Base-by-base conservation (phyloP, 2,113 vertebrate genomes). In the Sinocyclocheilus grahami region DNA sequence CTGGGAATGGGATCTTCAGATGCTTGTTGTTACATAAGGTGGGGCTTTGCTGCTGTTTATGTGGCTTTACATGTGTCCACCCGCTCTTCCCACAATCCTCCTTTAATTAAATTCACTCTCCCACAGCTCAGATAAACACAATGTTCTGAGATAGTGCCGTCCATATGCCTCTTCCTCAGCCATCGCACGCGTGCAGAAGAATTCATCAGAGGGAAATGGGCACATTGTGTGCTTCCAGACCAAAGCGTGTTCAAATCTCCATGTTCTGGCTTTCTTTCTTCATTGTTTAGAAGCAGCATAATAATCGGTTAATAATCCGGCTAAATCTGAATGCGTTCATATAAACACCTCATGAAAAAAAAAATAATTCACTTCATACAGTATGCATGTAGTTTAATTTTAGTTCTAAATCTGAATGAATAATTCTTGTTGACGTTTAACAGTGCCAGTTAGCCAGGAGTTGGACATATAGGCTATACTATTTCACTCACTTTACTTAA, bases 91-190 rank as follows among this genome's bases (percentile, higher is more conserved):
- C 67, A 30, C 69, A 62, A 69, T 83, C 72, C 39, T 74, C 5
- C 55, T 81, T 62, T 86, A 84, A 84, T 84, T 84, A 62, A 81
- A 86, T 86, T 76, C 48, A 42, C 74, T 60, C 22, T 55, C 39
- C 46, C 42, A 53, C 72, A 51, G 48, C 74, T 86, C 62, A 39
- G 37, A 80, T 71, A 48, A 88, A 84, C 42, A 69, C 69, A 75
- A 16, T 69, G n/a, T 65, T 81, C 79, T 77, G 83, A 46, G 24
- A 78, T 46, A 88, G 16, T 14, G 39, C 51, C 4, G 16, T 84
- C 55, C 55, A 84, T 84, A 80, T 86, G 85, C 76, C 78, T 82
- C 27, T 78, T 74, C 14, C 72, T 88, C 37, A 78, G 51, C 42
- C 7, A 60, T 82, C 13, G 58, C 71, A 78, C 46, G 20, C 33